A percentile compares a stretch with the other conserved stretches of the same genome.
These are phyloP conservation scores for Chloropsis hardwickii DNA, from an alignment of 2,113 vertebrate genomes.

Conservation along the genomic window DNA sequence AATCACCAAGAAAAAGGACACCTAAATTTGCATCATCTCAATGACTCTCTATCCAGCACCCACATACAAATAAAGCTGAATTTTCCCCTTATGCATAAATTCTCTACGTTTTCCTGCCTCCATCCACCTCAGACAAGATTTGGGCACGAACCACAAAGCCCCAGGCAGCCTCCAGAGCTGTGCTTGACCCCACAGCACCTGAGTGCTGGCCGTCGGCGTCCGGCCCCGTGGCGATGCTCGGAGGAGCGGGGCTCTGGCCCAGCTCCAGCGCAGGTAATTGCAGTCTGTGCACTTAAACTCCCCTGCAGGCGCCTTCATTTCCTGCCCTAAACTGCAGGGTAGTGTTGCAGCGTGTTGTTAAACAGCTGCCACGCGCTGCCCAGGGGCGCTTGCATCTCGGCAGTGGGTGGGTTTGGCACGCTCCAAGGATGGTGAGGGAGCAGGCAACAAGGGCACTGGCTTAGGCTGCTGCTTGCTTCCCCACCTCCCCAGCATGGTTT, in stretches of 20 bases:
- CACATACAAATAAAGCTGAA: neutral
- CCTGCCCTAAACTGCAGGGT: constrained; percentile 9
- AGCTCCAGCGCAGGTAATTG: constrained; percentile 5
- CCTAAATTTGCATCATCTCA: neutral
- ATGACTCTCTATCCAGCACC: neutral
- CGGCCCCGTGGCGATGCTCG: rapidly evolving
- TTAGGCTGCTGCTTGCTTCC: neutral
- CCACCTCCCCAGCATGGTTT: rapidly evolving
- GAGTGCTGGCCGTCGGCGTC: rapidly evolving
- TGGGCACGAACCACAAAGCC: neutral
- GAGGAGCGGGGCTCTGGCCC: neutral
- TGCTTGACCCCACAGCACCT: neutral
- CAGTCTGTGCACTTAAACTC: neutral
- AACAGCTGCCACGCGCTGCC: constrained; percentile 2
- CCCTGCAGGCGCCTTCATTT: constrained; percentile 57
- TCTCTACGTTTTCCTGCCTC: neutral
- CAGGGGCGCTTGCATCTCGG: neutral
- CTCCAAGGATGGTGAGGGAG: neutral
- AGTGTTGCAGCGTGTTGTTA: neutral
- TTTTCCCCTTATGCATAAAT: neutral
- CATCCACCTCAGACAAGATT: neutral
- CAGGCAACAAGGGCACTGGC: neutral
- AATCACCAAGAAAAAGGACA: neutral
- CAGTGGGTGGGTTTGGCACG: neutral
- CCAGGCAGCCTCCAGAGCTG: neutral